Conservation (phyloP, 2,888 invertebrate species). For the Apamea anceps region DNA sequence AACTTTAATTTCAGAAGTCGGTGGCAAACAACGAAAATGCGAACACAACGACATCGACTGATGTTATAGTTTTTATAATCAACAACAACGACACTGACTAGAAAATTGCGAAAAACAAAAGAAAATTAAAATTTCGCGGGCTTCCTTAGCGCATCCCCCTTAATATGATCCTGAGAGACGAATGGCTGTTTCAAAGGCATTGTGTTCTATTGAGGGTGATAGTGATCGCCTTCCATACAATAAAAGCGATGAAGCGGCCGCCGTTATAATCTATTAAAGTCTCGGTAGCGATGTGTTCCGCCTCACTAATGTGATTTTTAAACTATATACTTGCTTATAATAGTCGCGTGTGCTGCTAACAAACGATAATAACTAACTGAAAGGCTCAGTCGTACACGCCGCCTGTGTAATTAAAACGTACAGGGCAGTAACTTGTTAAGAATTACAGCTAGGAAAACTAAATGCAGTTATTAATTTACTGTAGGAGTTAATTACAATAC, state of each 20-base stretch:
- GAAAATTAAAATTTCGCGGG: too few relatives aligned
- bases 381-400: constrained; percentile 19
- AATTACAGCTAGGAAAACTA: constrained; percentile 10
- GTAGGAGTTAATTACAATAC: not conserved
- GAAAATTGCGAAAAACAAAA: too few relatives aligned
- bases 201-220: constrained; percentile 73
- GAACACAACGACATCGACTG: too few relatives aligned
- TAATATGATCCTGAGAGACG: constrained; percentile 72
- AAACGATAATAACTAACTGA: constrained; percentile 26
- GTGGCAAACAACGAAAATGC: too few relatives aligned
- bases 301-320: constrained; percentile 40
- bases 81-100: too few relatives aligned
- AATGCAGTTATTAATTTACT: constrained; percentile 14
- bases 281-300: constrained; percentile 22
- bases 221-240: constrained; percentile 71
- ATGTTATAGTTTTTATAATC: too few relatives aligned
- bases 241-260: constrained; percentile 65
- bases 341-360: constrained; percentile 18
- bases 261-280: constrained; percentile 63
- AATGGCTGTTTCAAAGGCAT: constrained; percentile 72
- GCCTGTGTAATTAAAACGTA: constrained; percentile 29
- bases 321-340: constrained; percentile 8
- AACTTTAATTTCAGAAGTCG: too few relatives aligned
- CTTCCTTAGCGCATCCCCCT: constrained; percentile 35
- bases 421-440: constrained; percentile 10